These are phyloP conservation scores for Gadus macrocephalus DNA, from an alignment of 2,113 vertebrate genomes.

Conservation along the genomic window DNA sequence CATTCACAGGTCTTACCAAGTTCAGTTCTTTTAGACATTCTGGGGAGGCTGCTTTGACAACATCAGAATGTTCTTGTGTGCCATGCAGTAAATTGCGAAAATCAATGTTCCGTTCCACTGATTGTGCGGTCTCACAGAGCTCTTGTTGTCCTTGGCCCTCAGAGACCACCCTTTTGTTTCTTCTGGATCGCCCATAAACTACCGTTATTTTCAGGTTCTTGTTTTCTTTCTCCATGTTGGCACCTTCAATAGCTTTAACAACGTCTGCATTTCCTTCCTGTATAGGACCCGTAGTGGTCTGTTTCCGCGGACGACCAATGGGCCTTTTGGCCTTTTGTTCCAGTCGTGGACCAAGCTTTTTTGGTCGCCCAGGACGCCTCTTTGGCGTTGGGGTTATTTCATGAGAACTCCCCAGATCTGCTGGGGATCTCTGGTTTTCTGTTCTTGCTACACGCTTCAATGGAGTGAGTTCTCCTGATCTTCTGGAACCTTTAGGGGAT, in stretches of 20 bases:
- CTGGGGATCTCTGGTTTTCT: conserved; percentile 36
- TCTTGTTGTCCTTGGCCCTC: conserved; percentile 71
- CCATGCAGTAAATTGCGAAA: conserved; percentile 49
- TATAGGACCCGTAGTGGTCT: conserved; percentile 61
- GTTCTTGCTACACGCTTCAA: conserved; percentile 34
- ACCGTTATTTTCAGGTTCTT: conserved; percentile 91
- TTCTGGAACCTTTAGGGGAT: conserved; percentile 48
- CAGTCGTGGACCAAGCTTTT: conserved; percentile 85
- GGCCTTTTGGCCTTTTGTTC: conserved; percentile 87
- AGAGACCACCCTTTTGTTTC: conserved; percentile 83
- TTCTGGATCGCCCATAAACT: conserved; percentile 88
- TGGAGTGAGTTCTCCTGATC: conserved; percentile 47
- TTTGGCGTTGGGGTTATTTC: conserved; percentile 73
- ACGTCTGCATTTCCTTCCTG: conserved; percentile 40
- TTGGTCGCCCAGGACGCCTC: conserved; percentile 89
- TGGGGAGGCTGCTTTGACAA: conserved; percentile 46
- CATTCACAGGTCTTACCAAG: conserved; percentile 75
- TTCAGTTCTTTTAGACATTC: conserved; percentile 63
- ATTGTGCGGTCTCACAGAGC: conserved; percentile 55
- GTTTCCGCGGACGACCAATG: conserved; percentile 87
- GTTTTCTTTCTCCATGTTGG: conserved; percentile 65
- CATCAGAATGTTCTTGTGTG: conserved; percentile 41
- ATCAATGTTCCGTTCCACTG: conserved; percentile 42
- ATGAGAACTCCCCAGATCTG: conserved; percentile 28
- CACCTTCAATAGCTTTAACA: conserved; percentile 37